A percentile compares a stretch with the other conserved stretches of the same genome.
Evolutionary conservation across 2,888 invertebrate genomes (phyloP).

Genomic region (Drosophila putrida): DNA sequence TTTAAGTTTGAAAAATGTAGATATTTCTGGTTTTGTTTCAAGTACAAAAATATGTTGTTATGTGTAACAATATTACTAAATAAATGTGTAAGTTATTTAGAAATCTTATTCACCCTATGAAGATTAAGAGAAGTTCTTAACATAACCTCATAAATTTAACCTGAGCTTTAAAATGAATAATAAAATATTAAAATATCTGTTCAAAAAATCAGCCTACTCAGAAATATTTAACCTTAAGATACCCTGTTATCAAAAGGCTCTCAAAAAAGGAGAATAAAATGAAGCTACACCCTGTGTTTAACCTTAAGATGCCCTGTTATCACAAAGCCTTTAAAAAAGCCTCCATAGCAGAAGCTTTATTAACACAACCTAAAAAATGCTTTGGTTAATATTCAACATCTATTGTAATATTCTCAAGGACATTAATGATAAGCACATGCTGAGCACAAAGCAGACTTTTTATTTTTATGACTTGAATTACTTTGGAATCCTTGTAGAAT

Average conservation of each 20-base stretch:
- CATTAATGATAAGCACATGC: conserved; percentile 29
- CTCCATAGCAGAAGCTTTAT: background rate
- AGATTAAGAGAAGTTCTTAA: background rate
- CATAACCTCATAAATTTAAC: background rate
- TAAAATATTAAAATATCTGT: background rate
- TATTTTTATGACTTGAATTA: conserved; percentile 16
- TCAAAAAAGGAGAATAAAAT: background rate
- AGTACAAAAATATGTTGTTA: no score
- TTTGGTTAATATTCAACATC: conserved; percentile 7
- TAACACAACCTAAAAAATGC: background rate
- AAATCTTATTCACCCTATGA: no score
- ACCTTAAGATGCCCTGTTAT: background rate
- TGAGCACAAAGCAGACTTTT: conserved; percentile 9
- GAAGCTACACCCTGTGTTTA: background rate
- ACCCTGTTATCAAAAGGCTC: background rate
- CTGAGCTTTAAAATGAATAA: background rate
- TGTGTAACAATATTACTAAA: no score
- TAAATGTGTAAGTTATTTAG: no score
- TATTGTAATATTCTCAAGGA: conserved; percentile 6
- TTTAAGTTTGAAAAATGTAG: no score
- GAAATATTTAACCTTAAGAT: background rate
- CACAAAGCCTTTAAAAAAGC: background rate
- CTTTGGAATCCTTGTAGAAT: background rate
- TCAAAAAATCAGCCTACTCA: no score
- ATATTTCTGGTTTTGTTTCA: no score